Evolutionary conservation across 2,888 invertebrate genomes (phyloP), one percentile per base, ranked within the genome.

Genomic region (Calliopum simillimum): DNA sequence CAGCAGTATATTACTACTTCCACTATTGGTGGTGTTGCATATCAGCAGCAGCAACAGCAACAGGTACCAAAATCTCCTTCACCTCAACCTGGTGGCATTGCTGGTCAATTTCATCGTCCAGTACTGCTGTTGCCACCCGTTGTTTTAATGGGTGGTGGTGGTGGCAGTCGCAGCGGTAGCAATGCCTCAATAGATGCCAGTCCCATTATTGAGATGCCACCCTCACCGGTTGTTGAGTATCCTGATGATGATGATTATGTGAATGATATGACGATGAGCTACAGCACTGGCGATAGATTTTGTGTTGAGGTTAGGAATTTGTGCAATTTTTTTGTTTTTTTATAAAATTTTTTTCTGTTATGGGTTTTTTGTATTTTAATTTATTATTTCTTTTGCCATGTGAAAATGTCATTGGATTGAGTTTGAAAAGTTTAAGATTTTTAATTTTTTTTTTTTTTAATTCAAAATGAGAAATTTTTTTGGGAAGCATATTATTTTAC

Each of bases 221-320:
- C 91, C 82, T 91, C 91, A 85, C 91, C 92, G 70, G 90, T 95
- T 86, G 90, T 96, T 84, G 96, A 96, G 88, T 95, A 94, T 87
- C 95, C 96, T 82, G 94, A 93, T 84, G 96, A 94, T 88, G 95
- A 96, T 89, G 94, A 94, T 89, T 72, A 70, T 47, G 71, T 58
- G 63, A 71, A 61, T 63, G 71, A 64, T 75, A 68, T 65, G 58
- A 68, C 73, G 71, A 75, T 53, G 61, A 81, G 77, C 67, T 80
- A 79, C 79, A 80, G 80, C 73, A 80, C 80, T 79, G 80, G 78
- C 78, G 85, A 85, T 82, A 83, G 82, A 81, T 84, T 84, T 82
- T 85, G 84, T 81, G 85, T 86, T 79, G 86, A 86, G 86, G 86
- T 86, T 86, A 86, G 86, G 85, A 81, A 79, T 80, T 77, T 73